A percentile compares a stretch with the other conserved stretches of the same genome.
Evolutionary conservation across 2,113 vertebrate genomes (phyloP).

Genomic region (Myocastor coypus): DNA sequence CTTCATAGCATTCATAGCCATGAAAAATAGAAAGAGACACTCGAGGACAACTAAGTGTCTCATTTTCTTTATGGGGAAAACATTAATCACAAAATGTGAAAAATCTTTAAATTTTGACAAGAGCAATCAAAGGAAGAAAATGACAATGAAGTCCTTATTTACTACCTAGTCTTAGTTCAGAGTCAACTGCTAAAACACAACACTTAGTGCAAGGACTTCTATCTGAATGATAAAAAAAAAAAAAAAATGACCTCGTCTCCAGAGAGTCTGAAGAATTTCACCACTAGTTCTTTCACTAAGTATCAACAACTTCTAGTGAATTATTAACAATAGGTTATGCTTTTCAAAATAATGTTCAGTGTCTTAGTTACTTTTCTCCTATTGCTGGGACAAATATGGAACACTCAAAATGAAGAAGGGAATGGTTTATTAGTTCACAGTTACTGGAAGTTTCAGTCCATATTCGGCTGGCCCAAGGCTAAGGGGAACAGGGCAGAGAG

Average conservation of each 20-base stretch:
- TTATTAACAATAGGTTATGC: not conserved
- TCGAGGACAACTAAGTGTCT: not conserved
- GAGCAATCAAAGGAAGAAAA: not conserved
- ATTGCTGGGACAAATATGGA: too few species aligned
- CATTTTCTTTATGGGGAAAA: not conserved
- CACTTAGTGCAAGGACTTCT: not conserved
- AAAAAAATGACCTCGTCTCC: not conserved
- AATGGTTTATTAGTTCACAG: too few species aligned
- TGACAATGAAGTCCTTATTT: not conserved
- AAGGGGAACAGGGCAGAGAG: too few species aligned
- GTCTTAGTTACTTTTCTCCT: too few species aligned
- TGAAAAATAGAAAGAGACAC: not conserved
- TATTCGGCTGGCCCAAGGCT: too few species aligned
- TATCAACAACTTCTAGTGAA: not conserved
- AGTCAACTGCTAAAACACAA: constrained; percentile 32
- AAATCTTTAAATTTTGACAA: constrained; percentile 20
- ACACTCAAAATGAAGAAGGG: too few species aligned
- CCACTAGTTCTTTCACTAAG: constrained; percentile 4
- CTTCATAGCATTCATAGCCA: not conserved
- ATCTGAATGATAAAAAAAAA: not conserved
- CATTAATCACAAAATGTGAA: not conserved
- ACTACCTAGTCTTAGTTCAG: not conserved
- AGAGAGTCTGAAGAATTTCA: not conserved
- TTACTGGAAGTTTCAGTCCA: too few species aligned
- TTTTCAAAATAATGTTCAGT: constrained; percentile 18